Base-by-base conservation (phyloP, 2,888 invertebrate species). In the Tetrapedia diversipes region DNA sequence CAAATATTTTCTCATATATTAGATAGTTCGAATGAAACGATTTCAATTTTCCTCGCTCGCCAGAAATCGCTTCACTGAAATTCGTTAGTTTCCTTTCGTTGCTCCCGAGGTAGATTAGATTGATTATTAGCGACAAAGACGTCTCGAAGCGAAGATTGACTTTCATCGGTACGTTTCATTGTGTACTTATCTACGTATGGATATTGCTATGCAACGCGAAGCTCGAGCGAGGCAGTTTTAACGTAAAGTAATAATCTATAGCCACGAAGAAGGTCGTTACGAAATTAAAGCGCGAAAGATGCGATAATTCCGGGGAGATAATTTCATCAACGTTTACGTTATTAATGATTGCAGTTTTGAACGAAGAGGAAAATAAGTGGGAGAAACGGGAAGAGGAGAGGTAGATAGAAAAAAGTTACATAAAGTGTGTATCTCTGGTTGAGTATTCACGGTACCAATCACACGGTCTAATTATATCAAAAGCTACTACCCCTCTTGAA, bases 1-100 rank as follows among this genome's bases (percentile, higher is more conserved):
- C n/a, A n/a, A n/a, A n/a, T n/a, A n/a, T n/a, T n/a, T n/a, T n/a
- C n/a, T n/a, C n/a, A n/a, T n/a, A n/a, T n/a, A n/a, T n/a, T n/a
- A n/a, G n/a, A n/a, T 77, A 72, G 56, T 77, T 63, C 51, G 72
- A 72, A 77, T 79, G 73, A 77, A 79, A 77, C 79, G 77, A 78
- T 77, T 79, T 77, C 79, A 72, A 79, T 79, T 79, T 73, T 68
- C 53, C 61, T 14, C 19, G 29, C 29, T 29, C 27, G 19, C 1
- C 54, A 24, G 19, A 60, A 37, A 56, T 57, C 59, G 32, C 51
- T 45, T n/a, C 57, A 47, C 49, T 51, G 71, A 71, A 77, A 77
- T 79, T 72, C 69, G 54, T 57, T 69, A 53, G 24, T 10, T 43
- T 4, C 7, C 27, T 39, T 56, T 24, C 16, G 0, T 0, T 8